Percentiles rank a stretch among this genome's conserved stretches.
phyloP scores from a whole-genome alignment of 2,888 invertebrate genomes.

The Labia minor region DNA sequence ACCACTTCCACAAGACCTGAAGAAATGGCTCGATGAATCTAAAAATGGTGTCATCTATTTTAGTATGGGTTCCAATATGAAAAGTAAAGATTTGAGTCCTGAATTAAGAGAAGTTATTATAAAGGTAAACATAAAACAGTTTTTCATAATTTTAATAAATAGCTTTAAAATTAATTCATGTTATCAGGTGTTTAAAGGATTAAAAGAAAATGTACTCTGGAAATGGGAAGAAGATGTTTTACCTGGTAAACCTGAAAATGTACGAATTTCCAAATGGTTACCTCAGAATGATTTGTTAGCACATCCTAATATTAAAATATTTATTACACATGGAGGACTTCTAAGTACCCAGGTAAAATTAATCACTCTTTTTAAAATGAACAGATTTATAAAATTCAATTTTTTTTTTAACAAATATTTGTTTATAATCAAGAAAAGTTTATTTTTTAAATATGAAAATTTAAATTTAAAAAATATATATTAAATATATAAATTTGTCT shows the following conservation, averaged over 20 bases:
- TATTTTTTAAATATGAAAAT: no score
- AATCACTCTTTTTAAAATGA: no score
- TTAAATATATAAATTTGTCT: no score
- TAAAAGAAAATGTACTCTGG: conserved; percentile 31
- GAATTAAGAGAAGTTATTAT: neutral
- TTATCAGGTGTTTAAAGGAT: conserved; percentile 27
- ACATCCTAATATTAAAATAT: neutral
- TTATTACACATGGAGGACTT: neutral
- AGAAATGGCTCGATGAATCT: neutral
- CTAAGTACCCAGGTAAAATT: neutral
- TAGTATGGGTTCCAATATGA: neutral
- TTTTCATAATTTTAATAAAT: conserved; percentile 29
- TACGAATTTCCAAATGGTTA: conserved; percentile 30
- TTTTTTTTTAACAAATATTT: no score
- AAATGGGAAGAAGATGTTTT: conserved; percentile 30
- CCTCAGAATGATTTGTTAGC: conserved; percentile 32
- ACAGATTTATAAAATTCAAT: no score
- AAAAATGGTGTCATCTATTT: neutral
- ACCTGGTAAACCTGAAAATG: conserved; percentile 29
- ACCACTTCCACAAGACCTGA: neutral
- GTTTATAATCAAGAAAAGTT: no score
- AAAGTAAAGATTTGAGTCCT: neutral
- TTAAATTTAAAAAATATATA: no score
- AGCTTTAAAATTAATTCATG: conserved; percentile 36
- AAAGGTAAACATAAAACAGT: no score